phyloP scores from a whole-genome alignment of 2,888 invertebrate species.

The Poecilobothrus nobilitatus region DNA sequence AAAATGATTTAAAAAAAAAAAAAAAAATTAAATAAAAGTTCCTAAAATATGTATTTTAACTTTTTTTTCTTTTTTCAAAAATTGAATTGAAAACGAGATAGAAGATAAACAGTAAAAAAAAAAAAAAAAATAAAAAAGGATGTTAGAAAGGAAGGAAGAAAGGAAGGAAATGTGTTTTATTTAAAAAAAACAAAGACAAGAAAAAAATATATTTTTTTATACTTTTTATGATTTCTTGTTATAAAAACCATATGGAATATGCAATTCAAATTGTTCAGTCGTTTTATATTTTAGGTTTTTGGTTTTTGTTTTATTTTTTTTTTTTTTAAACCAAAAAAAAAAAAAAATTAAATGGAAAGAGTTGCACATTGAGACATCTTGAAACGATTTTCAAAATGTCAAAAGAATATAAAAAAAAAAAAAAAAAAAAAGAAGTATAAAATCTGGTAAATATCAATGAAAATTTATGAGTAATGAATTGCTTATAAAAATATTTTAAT shows the following conservation, averaged over 20 bases:
- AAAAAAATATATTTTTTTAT: background rate
- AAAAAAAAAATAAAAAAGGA: background rate
- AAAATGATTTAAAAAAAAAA: background rate
- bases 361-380: slow-evolving; percentile 6
- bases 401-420: background rate
- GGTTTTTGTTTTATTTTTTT: too few species aligned
- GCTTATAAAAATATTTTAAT: too few species aligned
- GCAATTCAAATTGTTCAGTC: background rate
- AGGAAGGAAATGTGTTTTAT: slow-evolving; percentile 3
- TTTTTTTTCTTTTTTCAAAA: background rate
- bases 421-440: background rate
- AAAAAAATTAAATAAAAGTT: background rate
- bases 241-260: slow-evolving; percentile 1
- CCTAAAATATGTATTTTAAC: too few species aligned
- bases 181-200: background rate
- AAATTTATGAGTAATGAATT: background rate
- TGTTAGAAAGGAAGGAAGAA: slow-evolving; percentile 1
- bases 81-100: background rate
- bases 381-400: background rate
- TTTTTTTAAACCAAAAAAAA: too few species aligned
- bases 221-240: background rate
- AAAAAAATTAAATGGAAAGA: background rate
- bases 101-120: background rate
- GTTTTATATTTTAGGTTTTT: too few species aligned
- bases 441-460: background rate